phyloP scores from a whole-genome alignment of 2,113 vertebrate genomes.

The Muntiacus muntjak region DNA sequence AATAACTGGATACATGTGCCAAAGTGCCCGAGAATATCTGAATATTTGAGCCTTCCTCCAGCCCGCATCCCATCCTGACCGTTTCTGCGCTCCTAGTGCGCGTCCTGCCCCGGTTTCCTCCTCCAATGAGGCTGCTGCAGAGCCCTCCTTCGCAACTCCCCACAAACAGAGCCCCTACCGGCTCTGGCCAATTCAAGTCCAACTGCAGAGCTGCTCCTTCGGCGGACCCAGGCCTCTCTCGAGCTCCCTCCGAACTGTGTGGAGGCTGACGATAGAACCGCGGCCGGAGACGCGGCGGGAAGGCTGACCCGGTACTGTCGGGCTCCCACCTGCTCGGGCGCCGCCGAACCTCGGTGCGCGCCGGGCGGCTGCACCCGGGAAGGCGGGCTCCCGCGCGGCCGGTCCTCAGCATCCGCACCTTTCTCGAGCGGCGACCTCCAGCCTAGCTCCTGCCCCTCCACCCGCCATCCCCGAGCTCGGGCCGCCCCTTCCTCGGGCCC shows the following conservation, averaged over 20 bases:
- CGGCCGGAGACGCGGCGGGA: neutral
- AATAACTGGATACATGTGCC: neutral
- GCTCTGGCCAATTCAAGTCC: neutral
- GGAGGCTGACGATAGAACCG: neutral
- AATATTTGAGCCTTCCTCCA: neutral
- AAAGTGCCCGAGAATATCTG: neutral
- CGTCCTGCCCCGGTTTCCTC: neutral
- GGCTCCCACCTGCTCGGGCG: neutral
- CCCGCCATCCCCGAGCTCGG: neutral
- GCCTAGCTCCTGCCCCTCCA: neutral
- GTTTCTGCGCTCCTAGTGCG: neutral
- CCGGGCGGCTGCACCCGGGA: neutral
- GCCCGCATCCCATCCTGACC: neutral
- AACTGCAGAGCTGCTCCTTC: neutral
- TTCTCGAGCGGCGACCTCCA: neutral
- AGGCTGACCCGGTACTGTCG: neutral
- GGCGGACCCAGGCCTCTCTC: neutral
- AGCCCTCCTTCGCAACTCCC: neutral
- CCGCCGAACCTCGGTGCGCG: neutral
- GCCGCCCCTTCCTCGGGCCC: neutral
- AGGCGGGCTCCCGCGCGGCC: neutral
- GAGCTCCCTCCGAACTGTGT: neutral
- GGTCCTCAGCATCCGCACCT: neutral
- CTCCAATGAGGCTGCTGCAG: neutral
- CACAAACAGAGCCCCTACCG: neutral